phyloP scores from a whole-genome alignment of 1,140 invertebrate species.

The Wiebesia pumilae region DNA sequence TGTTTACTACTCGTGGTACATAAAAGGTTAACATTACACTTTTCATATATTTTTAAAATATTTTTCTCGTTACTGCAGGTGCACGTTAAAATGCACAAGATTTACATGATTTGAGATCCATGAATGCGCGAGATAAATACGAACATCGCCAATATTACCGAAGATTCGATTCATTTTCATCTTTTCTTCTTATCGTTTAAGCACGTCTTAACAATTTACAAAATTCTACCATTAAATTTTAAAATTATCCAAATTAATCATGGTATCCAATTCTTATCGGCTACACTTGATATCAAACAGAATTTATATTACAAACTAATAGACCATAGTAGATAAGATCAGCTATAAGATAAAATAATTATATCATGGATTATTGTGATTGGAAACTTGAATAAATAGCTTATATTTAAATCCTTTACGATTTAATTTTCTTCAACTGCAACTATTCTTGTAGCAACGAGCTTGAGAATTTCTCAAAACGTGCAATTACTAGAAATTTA shows the following conservation, averaged over 20 bases:
- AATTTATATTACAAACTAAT: too few species aligned
- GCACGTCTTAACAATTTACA: too few species aligned
- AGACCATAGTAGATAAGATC: too few species aligned
- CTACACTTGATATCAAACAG: too few species aligned
- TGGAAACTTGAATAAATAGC: neutral
- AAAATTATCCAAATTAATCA: too few species aligned
- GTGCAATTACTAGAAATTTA: conserved; percentile 35
- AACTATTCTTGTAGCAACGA: conserved; percentile 21
- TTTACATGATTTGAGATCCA: too few species aligned
- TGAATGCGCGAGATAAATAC: neutral
- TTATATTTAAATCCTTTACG: neutral
- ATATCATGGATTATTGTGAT: too few species aligned
- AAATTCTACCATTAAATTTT: too few species aligned
- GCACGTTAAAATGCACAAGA: neutral
- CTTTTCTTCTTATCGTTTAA: neutral
- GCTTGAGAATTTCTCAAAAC: conserved; percentile 23
- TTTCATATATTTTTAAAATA: neutral
- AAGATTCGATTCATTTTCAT: neutral
- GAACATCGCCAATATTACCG: neutral
- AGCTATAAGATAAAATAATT: too few species aligned
- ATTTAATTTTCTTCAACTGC: neutral
- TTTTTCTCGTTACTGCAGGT: neutral
- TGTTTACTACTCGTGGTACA: neutral
- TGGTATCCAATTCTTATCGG: too few species aligned
- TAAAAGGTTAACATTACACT: neutral